phyloP scores from a whole-genome alignment of 1,140 invertebrate genomes.

The Drosophila kikkawai region DNA sequence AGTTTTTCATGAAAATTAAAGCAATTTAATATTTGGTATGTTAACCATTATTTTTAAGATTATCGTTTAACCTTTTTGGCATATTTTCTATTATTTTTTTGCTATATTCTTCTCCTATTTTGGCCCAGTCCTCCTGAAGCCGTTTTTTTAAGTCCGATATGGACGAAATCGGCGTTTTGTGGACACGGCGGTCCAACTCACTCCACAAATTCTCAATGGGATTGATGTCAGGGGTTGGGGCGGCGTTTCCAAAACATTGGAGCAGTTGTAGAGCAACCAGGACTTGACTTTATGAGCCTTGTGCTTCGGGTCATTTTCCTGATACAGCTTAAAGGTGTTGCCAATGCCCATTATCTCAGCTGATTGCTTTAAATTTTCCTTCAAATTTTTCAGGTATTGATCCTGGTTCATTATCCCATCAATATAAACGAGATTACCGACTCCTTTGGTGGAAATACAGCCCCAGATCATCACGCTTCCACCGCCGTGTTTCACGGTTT shows the following conservation, averaged over 20 bases:
- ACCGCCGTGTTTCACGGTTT: constrained; percentile 22
- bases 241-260: constrained; percentile 4
- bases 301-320: constrained; percentile 17
- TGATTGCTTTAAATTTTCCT: too few species aligned
- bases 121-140: constrained; percentile 11
- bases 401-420: constrained; percentile 7
- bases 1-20: neutral
- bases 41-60: constrained; percentile 8
- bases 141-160: constrained; percentile 2
- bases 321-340: neutral
- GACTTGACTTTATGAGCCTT: constrained; percentile 21
- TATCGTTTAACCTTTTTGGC: constrained; percentile 13
- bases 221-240: constrained; percentile 10
- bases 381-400: too few species aligned
- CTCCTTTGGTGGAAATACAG: constrained; percentile 2
- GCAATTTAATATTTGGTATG: constrained; percentile 9
- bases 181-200: constrained; percentile 22
- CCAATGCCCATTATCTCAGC: too few species aligned
- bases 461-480: constrained; percentile 14
- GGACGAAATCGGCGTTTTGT: constrained; percentile 19
- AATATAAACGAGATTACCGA: constrained; percentile 12
- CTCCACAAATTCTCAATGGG: constrained; percentile 1
- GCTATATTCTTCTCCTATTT: constrained; percentile 9
- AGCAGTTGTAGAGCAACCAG: constrained; percentile 17
- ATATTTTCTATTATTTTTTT: constrained; percentile 14